Conservation (phyloP, 2,797 vertebrate species). For the Cottoperca gobio region DNA sequence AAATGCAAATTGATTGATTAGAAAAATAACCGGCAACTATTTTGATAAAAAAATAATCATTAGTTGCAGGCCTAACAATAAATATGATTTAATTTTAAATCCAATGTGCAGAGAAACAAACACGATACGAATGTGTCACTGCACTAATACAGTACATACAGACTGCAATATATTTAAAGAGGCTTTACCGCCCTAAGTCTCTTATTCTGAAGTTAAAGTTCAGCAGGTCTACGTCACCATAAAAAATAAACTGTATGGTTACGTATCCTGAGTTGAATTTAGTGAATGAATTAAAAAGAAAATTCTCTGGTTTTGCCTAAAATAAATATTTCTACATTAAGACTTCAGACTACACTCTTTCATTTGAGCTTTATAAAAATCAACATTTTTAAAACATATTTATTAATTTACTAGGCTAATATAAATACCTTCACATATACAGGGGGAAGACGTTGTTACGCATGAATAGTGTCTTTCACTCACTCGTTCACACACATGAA, state of each 20-base stretch:
- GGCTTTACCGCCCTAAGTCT: no score
- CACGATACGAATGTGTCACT: neutral
- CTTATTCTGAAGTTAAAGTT: no score
- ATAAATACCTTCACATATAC: neutral
- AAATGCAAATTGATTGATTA: no score
- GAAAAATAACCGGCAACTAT: no score
- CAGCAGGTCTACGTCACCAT: no score
- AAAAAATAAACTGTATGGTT: neutral
- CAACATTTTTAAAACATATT: fast-evolving
- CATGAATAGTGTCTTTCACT: constrained; percentile 18
- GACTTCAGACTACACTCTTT: no score
- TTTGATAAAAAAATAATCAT: no score
- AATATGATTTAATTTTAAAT: neutral
- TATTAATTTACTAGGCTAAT: neutral
- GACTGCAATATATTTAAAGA: neutral
- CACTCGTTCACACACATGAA: constrained; percentile 52
- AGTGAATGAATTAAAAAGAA: neutral
- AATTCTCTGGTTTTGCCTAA: neutral
- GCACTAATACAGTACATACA: neutral
- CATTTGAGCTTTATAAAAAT: neutral
- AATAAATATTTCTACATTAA: neutral
- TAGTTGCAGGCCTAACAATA: neutral
- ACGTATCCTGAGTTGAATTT: neutral
- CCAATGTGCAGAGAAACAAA: neutral
- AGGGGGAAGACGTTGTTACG: neutral